A percentile compares a stretch with the other conserved stretches of the same genome.
Evolutionary conservation across 2,113 vertebrate species (phyloP).

Genomic region (Sinocyclocheilus maitianheensis): DNA sequence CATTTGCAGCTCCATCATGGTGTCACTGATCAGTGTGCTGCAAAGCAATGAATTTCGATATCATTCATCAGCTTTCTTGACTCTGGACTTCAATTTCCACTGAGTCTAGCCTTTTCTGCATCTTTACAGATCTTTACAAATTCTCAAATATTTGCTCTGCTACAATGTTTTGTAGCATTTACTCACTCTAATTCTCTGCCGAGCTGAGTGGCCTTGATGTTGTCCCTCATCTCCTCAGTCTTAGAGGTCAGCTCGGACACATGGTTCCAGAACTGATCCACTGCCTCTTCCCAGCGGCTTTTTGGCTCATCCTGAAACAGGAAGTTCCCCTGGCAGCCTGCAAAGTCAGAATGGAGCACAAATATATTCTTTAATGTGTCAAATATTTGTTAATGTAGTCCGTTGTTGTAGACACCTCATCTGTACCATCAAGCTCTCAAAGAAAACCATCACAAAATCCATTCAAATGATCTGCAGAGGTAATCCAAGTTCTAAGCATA

Average conservation of each 20-base stretch:
- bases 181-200: slow-evolving; percentile 78
- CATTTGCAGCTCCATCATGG: slow-evolving; percentile 68
- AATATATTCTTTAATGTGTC: background rate
- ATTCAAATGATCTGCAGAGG: background rate
- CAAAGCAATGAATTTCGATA: background rate
- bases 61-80: background rate
- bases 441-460: background rate
- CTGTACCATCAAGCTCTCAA: background rate
- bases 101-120: background rate
- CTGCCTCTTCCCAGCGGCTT: slow-evolving; percentile 64
- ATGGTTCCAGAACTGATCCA: slow-evolving; percentile 68
- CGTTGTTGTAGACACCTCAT: background rate
- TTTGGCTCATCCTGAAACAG: slow-evolving; percentile 47
- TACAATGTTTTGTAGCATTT: background rate
- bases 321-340: slow-evolving; percentile 69
- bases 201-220: slow-evolving; percentile 65
- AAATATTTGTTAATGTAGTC: background rate
- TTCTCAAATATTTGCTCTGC: background rate
- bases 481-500: background rate
- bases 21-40: slow-evolving; percentile 77
- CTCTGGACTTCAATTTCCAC: background rate
- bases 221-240: slow-evolving; percentile 56
- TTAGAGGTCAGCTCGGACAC: slow-evolving; percentile 59
- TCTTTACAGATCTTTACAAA: no score
- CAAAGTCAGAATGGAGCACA: background rate